phyloP scores from a whole-genome alignment of 2,797 vertebrate genomes.

The Pangasius mekongensis region DNA sequence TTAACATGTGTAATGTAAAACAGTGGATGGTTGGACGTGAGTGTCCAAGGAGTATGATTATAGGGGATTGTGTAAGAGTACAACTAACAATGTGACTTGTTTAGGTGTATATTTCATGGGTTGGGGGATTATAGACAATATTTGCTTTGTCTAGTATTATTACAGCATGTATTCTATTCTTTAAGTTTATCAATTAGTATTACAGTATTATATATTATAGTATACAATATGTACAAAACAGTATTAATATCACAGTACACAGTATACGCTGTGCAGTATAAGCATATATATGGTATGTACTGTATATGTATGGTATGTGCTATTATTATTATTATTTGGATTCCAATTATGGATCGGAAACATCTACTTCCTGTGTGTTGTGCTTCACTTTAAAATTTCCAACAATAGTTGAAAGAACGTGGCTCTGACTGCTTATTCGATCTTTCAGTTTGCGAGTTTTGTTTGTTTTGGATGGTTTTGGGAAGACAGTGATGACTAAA shows the following conservation, averaged over 20 bases:
- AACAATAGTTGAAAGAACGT: not conserved
- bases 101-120: not conserved
- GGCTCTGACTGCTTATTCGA: not conserved
- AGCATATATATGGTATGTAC: no score
- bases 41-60: not conserved
- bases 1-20: not conserved
- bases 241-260: not conserved
- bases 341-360: not conserved
- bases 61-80: not conserved
- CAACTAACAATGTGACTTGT: not conserved
- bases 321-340: not conserved
- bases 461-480: not conserved
- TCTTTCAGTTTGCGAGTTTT: not conserved
- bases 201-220: not conserved
- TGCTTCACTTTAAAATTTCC: not conserved
- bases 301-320: no score
- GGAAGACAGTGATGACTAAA: slow-evolving; percentile 2
- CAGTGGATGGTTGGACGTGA: not conserved
- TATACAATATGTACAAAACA: not conserved
- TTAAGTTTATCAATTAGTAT: not conserved
- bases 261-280: no score
- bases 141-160: not conserved
- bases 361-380: not conserved
- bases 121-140: not conserved
- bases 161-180: not conserved